Evolutionary conservation across 1,140 invertebrate species (phyloP), one percentile per base, ranked within the genome.

Genomic region (Gryon sp.): DNA sequence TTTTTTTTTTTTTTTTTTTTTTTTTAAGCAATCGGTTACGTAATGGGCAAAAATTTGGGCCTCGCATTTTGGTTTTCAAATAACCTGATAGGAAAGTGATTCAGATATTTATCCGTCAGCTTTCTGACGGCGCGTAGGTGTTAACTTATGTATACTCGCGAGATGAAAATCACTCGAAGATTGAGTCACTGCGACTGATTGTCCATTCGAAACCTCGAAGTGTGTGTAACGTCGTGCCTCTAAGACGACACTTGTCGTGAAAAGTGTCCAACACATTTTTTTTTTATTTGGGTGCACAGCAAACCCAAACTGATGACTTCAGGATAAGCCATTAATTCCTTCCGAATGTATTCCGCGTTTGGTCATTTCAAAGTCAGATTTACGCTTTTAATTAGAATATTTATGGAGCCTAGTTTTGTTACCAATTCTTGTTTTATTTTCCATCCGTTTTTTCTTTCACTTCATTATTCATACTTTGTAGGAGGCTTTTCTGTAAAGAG

Each of bases 161-260:
- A 52, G 52, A 72, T 65, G 62, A 72, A 77, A 77, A 70, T 20
- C 57, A 76, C 74, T 59, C 50, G 9, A 63, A 30, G 74, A 65
- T 76, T 76, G 74, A 76, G 74, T 76, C 74, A 76, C 65, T 48
- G 34, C 20, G 46, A n/a, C 52, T 76, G 50, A 57, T 76, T 76
- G 60, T 65, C 59, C 50, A 76, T 76, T 69, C 74, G 40, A 63
- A n/a, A n/a, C n/a, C n/a, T n/a, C n/a, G n/a, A n/a, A n/a, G n/a
- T n/a, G n/a, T n/a, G n/a, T n/a, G n/a, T n/a, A n/a, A n/a, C n/a
- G n/a, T n/a, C 48, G 28, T 48, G 14, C 30, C 50, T 22, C 15
- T 46, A 53, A 46, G 38, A 66, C 11, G 46, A 60, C 70, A 66
- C 60, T 59, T 73, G 57, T 57, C 36, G 57, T 65, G 45, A 34